Evolutionary conservation across 1,140 invertebrate species (phyloP).

Genomic region (Lineus longissimus): DNA sequence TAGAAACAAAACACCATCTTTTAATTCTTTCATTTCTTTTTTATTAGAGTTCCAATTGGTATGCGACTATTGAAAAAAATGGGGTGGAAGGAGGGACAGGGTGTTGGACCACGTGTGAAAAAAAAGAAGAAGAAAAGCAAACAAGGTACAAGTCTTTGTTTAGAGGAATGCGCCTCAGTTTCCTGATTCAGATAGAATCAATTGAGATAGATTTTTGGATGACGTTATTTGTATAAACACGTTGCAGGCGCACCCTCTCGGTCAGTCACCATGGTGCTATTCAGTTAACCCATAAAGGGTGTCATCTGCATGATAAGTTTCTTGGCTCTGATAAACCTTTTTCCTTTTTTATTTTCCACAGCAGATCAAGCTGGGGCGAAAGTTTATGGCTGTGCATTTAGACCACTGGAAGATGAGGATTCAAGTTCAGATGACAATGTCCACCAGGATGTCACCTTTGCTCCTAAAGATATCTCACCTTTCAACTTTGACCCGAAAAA

Average conservation of each 20-base stretch:
- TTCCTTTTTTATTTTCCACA: too few relatives aligned
- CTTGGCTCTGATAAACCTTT: too few relatives aligned
- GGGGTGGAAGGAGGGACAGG: constrained; percentile 83
- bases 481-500: constrained; percentile 71
- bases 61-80: constrained; percentile 76
- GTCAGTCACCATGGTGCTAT: too few relatives aligned
- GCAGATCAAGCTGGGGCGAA: constrained; percentile 37
- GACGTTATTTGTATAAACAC: too few relatives aligned
- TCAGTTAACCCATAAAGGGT: too few relatives aligned
- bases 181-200: too few relatives aligned
- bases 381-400: constrained; percentile 69
- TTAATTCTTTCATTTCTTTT: not conserved
- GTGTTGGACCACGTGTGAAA: constrained; percentile 69
- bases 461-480: constrained; percentile 78
- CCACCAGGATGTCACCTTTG: constrained; percentile 61
- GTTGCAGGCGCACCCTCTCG: too few relatives aligned
- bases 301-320: too few relatives aligned
- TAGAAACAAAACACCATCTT: constrained; percentile 31
- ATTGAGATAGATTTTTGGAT: too few relatives aligned
- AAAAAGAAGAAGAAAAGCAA: constrained; percentile 62
- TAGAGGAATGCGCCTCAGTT: too few relatives aligned
- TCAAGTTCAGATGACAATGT: constrained; percentile 55
- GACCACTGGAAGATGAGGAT: constrained; percentile 41
- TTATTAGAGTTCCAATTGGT: constrained; percentile 77
- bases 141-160: too few relatives aligned